Evolutionary conservation across 2,888 invertebrate species (phyloP).

Genomic region (Hetaerina titia): DNA sequence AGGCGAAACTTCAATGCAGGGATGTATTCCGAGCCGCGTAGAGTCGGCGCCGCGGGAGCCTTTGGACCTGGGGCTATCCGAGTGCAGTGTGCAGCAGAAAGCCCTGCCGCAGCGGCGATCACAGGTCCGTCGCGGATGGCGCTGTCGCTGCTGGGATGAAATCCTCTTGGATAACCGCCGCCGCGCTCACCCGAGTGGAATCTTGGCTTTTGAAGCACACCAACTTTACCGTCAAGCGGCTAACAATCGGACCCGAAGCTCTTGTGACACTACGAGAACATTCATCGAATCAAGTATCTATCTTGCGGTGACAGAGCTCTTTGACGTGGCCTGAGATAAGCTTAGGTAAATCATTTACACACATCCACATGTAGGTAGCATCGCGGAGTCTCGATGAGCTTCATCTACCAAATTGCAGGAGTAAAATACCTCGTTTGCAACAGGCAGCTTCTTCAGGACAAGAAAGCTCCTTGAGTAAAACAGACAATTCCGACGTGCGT

Average conservation of each 20-base stretch:
- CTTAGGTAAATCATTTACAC: neutral
- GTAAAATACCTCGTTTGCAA: too few relatives aligned
- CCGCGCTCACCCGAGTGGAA: neutral
- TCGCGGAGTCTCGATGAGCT: neutral
- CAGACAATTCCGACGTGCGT: too few relatives aligned
- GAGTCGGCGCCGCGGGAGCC: neutral
- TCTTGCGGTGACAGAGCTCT: neutral
- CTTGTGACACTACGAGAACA: neutral
- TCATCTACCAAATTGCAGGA: neutral
- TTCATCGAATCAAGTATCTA: neutral
- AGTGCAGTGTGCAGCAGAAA: neutral
- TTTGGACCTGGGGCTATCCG: neutral
- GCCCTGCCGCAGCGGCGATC: neutral
- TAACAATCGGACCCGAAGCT: neutral
- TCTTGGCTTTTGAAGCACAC: neutral
- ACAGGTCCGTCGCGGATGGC: neutral
- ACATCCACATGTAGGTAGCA: neutral
- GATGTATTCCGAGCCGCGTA: neutral
- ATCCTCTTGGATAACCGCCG: neutral
- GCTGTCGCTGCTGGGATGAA: neutral
- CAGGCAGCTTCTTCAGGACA: too few relatives aligned
- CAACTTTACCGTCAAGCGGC: neutral
- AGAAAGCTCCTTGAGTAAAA: too few relatives aligned
- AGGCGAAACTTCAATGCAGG: slow-evolving; percentile 27
- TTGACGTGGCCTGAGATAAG: neutral